Evolutionary conservation across 2,888 invertebrate genomes (phyloP), one percentile per base, ranked within the genome.

Genomic region (Andricus curvator): DNA sequence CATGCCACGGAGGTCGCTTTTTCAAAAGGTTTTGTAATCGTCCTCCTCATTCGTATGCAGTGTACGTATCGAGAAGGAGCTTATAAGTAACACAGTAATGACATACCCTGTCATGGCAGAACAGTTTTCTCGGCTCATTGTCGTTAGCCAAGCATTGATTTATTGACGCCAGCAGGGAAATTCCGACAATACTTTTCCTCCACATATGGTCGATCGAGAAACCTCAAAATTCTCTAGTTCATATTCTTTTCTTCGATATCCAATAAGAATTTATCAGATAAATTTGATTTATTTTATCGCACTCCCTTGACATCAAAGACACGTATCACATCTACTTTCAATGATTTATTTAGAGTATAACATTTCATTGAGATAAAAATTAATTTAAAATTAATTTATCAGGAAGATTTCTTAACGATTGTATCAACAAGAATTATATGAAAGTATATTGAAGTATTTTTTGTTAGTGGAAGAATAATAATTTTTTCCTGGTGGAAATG

Each of bases 71-170:
- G 84, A 86, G 86, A 84, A 85, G 87, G 83, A 87, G 89, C 90
- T 89, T 90, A 89, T 90, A 89, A 90, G 90, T 90, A 90, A 90
- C 89, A 81, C 88, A 87, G 90, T 90, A 91, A 90, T 90, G 91
- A 91, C 90, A 88, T 85, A 88, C 85, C 85, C 90, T 89, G 90
- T 90, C 90, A 90, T 89, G 89, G 86, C 84, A 84, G 86, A 86
- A 89, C 87, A 89, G 85, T 89, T 89, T 89, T 89, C 89, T 90
- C 87, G 83, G 86, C 85, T 86, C 85, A 89, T 90, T 89, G 88
- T 89, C 89, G 86, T 88, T 86, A 85, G 78, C 82, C 82, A 79
- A 76, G 82, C 80, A 60, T 81, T 88, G 88, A 88, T 89, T 88
- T 88, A 88, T 88, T 85, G 85, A 82, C 78, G 85, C 85, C 87